Conservation (phyloP, 1,140 invertebrate genomes). For the Diachasma alloeum region DNA sequence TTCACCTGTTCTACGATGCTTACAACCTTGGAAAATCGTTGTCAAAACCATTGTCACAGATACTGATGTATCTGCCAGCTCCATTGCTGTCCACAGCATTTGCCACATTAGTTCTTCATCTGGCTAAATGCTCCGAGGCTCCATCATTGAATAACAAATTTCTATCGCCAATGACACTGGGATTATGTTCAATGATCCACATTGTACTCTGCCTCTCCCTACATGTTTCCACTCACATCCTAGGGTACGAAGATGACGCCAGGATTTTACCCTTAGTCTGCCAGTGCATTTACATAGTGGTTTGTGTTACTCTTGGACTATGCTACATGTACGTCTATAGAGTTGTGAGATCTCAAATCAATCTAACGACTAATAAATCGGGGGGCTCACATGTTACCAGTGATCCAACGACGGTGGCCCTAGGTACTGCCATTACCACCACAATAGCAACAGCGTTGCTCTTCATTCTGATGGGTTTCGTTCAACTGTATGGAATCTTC, state of each 20-base stretch:
- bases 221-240: conserved; percentile 73
- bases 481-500: conserved; percentile 86
- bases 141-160: conserved; percentile 67
- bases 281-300: conserved; percentile 81
- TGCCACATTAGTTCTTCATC: conserved; percentile 82
- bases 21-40: conserved; percentile 84
- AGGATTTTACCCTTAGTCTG: conserved; percentile 78
- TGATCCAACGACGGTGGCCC: conserved; percentile 59
- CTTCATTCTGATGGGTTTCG: conserved; percentile 80
- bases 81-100: conserved; percentile 87
- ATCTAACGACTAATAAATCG: conserved; percentile 51
- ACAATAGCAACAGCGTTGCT: conserved; percentile 84
- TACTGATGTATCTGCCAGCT: conserved; percentile 83
- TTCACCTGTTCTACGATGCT: conserved; percentile 88
- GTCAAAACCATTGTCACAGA: conserved; percentile 79
- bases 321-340: conserved; percentile 86
- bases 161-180: conserved; percentile 77
- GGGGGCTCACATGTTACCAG: conserved; percentile 53
- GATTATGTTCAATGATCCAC: conserved; percentile 77
- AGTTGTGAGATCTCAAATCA: conserved; percentile 56
- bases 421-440: conserved; percentile 81
- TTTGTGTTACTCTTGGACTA: conserved; percentile 80
- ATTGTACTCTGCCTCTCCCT: conserved; percentile 79
- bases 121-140: conserved; percentile 75
- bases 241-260: conserved; percentile 62